These are phyloP conservation scores for Alosa alosa DNA, from an alignment of 2,113 vertebrate species.

Conservation along the genomic window DNA sequence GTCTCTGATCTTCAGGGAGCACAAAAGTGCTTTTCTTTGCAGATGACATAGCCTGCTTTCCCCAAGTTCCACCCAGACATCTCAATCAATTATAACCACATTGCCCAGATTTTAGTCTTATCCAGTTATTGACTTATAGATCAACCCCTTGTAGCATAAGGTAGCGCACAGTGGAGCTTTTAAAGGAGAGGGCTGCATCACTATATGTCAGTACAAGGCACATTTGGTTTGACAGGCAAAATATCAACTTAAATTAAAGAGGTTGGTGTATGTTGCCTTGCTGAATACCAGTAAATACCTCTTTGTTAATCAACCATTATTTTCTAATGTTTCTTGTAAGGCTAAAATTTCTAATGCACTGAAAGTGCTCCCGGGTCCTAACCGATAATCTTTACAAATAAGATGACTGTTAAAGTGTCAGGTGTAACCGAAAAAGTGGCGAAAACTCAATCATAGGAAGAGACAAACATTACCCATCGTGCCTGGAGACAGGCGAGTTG, in stretches of 20 bases:
- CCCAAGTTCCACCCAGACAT: conserved; percentile 79
- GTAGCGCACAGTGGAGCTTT: conserved; percentile 70
- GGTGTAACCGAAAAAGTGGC: conserved; percentile 94
- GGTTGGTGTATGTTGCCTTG: conserved; percentile 45
- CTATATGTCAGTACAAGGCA: conserved; percentile 54
- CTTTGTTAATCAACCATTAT: conserved; percentile 58
- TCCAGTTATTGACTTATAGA: conserved; percentile 79
- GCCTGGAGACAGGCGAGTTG: conserved; percentile 73
- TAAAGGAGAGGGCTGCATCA: conserved; percentile 57
- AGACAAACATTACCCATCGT: conserved; percentile 84
- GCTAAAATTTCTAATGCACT: conserved; percentile 70
- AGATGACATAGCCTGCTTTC: conserved; percentile 76
- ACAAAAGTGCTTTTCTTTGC: conserved; percentile 80
- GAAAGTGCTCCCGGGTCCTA: conserved; percentile 70
- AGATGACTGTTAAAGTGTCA: conserved; percentile 93
- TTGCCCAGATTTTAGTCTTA: conserved; percentile 79
- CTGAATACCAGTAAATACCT: conserved; percentile 51
- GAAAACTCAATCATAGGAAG: conserved; percentile 93
- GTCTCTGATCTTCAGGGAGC: conserved; percentile 71
- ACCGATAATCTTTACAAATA: conserved; percentile 96
- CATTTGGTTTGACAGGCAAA: conserved; percentile 54
- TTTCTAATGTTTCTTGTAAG: conserved; percentile 64
- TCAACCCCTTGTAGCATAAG: conserved; percentile 72
- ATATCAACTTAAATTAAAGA: conserved; percentile 57
- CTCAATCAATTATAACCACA: conserved; percentile 86